These are phyloP conservation scores for Acanthacorydalis orientalis DNA, from an alignment of 2,888 invertebrate species.

Conservation along the genomic window DNA sequence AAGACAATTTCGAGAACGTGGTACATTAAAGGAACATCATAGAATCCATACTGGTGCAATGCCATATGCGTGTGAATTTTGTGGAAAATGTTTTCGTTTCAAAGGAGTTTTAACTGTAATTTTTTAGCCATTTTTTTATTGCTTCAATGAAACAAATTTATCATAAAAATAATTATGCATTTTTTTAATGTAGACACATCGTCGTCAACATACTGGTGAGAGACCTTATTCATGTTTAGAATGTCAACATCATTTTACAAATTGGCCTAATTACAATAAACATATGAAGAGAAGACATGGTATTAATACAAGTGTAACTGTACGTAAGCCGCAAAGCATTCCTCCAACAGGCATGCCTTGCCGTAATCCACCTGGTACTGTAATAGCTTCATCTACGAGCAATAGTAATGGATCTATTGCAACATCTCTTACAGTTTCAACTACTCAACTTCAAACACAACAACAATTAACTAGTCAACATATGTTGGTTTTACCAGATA, in stretches of 20 bases:
- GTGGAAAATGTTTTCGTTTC: constrained; percentile 57
- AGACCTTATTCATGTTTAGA: constrained; percentile 56
- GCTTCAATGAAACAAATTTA: too few species aligned
- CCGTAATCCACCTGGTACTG: constrained; percentile 25
- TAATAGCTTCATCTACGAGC: constrained; percentile 17
- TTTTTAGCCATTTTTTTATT: constrained; percentile 4
- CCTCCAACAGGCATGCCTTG: constrained; percentile 28
- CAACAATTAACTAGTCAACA: background rate
- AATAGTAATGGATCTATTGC: background rate
- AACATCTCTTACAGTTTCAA: background rate
- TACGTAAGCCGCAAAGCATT: constrained; percentile 25
- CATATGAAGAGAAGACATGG: constrained; percentile 64
- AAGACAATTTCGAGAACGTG: constrained; percentile 44
- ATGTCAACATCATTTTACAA: constrained; percentile 59
- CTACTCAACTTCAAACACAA: background rate
- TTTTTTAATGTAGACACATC: constrained; percentile 34
- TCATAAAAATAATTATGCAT: too few species aligned
- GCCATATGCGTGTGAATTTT: constrained; percentile 61
- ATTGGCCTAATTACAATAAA: constrained; percentile 71
- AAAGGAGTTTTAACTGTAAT: constrained; percentile 52
- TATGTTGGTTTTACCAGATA: constrained; percentile 6
- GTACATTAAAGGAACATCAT: constrained; percentile 55
- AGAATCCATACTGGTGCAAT: constrained; percentile 63
- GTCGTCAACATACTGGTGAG: constrained; percentile 36
- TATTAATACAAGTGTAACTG: constrained; percentile 27